Evolutionary conservation across 2,797 vertebrate genomes (phyloP).

Genomic region (Carcharodon carcharias): DNA sequence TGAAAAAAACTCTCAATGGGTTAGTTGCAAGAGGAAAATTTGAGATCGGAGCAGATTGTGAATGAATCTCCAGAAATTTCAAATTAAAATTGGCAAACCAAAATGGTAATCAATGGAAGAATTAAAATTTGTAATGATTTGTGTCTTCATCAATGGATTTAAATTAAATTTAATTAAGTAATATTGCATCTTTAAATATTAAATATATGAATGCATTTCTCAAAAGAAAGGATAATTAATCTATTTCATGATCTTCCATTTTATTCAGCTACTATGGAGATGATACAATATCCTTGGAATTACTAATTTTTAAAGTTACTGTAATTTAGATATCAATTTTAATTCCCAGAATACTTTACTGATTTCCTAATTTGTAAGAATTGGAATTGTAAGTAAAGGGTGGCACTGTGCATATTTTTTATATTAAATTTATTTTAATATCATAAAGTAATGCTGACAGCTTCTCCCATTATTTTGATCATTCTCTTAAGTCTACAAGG

Average conservation of each 20-base stretch:
- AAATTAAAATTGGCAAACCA: not conserved
- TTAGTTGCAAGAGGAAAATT: not conserved
- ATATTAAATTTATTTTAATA: not conserved
- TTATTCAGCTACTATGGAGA: not conserved
- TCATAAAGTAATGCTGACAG: not conserved
- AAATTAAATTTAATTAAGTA: constrained; percentile 7
- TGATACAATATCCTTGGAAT: not conserved
- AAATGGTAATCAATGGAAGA: constrained; percentile 2
- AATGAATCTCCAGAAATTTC: not conserved
- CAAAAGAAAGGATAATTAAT: constrained; percentile 4
- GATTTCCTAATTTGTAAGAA: not conserved
- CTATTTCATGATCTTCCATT: not conserved
- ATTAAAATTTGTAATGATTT: constrained; percentile 4
- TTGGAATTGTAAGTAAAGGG: not conserved
- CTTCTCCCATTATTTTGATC: not conserved
- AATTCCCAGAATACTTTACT: not conserved
- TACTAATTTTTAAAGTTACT: not conserved
- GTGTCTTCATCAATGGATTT: not conserved
- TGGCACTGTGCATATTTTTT: not conserved
- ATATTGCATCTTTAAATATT: not conserved
- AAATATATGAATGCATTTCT: not conserved
- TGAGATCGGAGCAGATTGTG: not conserved
- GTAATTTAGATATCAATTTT: not conserved
- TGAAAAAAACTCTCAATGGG: not conserved
- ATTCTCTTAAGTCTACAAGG: not conserved